Conservation (phyloP, 2,113 vertebrate genomes). For the Centrocercus urophasianus region DNA sequence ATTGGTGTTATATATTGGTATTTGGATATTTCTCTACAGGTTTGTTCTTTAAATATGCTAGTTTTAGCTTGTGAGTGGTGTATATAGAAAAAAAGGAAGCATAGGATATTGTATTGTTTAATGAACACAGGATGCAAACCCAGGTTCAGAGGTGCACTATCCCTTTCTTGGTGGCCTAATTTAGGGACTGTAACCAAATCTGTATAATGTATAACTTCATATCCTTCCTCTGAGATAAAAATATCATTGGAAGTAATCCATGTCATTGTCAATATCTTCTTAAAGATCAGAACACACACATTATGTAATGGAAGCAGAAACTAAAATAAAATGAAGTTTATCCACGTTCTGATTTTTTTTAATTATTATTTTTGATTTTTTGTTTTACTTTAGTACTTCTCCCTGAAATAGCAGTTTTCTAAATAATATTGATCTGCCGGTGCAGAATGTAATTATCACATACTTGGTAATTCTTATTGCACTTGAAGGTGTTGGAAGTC, state of each 20-base stretch:
- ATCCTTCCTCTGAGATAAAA: slow-evolving; percentile 64
- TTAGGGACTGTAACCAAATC: slow-evolving; percentile 22
- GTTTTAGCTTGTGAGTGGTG: slow-evolving; percentile 13
- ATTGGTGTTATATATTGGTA: background rate
- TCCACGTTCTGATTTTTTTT: background rate
- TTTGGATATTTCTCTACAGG: slow-evolving; percentile 1
- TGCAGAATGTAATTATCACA: slow-evolving; percentile 24
- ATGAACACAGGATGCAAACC: slow-evolving; percentile 36
- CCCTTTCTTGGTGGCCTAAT: slow-evolving; percentile 26
- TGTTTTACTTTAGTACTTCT: background rate
- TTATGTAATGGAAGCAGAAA: background rate
- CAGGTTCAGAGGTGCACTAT: slow-evolving; percentile 36
- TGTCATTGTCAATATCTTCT: slow-evolving; percentile 55
- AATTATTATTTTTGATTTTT: background rate
- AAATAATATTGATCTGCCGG: slow-evolving; percentile 2
- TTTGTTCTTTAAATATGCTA: slow-evolving; percentile 34
- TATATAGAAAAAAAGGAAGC: slow-evolving; percentile 43
- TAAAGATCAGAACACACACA: background rate
- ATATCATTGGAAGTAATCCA: slow-evolving; percentile 43
- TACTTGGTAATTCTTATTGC: slow-evolving; percentile 4
- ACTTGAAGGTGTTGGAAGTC: background rate
- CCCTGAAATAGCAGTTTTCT: slow-evolving; percentile 7
- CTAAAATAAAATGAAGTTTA: slow-evolving; percentile 14
- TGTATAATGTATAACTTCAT: slow-evolving; percentile 40
- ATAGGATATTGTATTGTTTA: slow-evolving; percentile 42